Evolutionary conservation across 2,113 vertebrate species (phyloP).

Genomic region (Nycticorax nycticorax): DNA sequence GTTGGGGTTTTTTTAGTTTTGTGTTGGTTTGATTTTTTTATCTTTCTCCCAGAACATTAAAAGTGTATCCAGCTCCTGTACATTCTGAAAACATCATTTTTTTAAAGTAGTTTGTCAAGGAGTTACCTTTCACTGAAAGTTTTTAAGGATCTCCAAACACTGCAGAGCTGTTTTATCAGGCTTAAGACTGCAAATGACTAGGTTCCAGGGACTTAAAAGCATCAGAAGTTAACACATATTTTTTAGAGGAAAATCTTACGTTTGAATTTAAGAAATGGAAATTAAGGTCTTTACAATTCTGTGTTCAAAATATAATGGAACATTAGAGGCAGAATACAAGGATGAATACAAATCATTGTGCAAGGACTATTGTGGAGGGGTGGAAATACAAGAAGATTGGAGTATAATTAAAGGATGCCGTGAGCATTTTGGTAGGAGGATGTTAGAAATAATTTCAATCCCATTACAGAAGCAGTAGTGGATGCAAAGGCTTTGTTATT

Average conservation of each 20-base stretch:
- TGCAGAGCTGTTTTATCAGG: neutral
- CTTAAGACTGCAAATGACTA: neutral
- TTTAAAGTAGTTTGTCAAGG: neutral
- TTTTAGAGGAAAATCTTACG: conserved; percentile 19
- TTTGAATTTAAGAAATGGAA: conserved; percentile 41
- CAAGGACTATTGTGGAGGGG: neutral
- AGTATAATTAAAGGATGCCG: conserved; percentile 65
- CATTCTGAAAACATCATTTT: neutral
- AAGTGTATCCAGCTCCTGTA: neutral
- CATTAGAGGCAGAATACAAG: conserved; percentile 29
- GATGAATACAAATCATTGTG: conserved; percentile 52
- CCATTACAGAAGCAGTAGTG: conserved; percentile 40
- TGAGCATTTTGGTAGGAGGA: conserved; percentile 42
- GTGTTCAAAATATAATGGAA: conserved; percentile 55
- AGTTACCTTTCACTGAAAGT: neutral
- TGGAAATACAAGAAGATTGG: conserved; percentile 41
- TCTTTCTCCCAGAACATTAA: neutral
- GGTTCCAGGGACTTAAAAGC: neutral
- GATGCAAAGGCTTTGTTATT: conserved; percentile 37
- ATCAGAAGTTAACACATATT: neutral
- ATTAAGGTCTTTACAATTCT: conserved; percentile 21
- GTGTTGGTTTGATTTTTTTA: neutral
- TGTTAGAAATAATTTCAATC: conserved; percentile 62
- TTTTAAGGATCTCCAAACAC: neutral
- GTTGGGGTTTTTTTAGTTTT: neutral